Evolutionary conservation across 2,888 invertebrate genomes (phyloP), one percentile per base, ranked within the genome.

Genomic region (Meta bourneti): DNA sequence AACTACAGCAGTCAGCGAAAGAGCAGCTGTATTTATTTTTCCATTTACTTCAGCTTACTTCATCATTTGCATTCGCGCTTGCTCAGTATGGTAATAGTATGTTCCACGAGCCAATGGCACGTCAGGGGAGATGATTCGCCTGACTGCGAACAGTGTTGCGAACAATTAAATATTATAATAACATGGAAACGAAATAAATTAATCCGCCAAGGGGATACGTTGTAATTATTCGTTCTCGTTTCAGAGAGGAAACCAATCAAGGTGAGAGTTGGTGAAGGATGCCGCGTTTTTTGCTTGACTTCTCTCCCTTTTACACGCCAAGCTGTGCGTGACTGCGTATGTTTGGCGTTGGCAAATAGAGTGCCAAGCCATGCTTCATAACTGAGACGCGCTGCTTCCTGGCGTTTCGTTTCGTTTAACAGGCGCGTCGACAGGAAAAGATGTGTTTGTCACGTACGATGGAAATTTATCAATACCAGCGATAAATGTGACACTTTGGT

Each of bases 331-430:
- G 61, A 61, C 61, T 61, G 61, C 11, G 61, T 34, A 16, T 61
- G 61, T 61, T 61, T 61, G 61, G 61, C 61, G 61, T 61, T 61
- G 8, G 61, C 61, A 61, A 61, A 61, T 61, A 75, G 61, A 79
- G 75, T 84, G 74, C 54, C 54, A 52, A 61, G 74, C 16, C 74
- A 49, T 82, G 82, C 72, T 49, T 82, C 13, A 19, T 34, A 20
- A 71, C 20, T 72, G 49, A 19, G 82, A 48, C 2, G 11, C 19
- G 49, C n/a, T 20, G 71, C 19, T 71, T 82, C 20, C 20, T 20
- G 82, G 82, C 20, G 82, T 82, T 79, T 20, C 81, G n/a, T 81
- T 71, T 69, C 69, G 81, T 81, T 81, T 34, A 81, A 71, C 81
- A 81, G 49, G 70, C 61, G 13, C 49, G 82, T 48, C 72, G 71